A percentile compares a stretch with the other conserved stretches of the same genome.
Conservation (phyloP, 2,113 vertebrate genomes). For the Ibidorhyncha struthersii region DNA sequence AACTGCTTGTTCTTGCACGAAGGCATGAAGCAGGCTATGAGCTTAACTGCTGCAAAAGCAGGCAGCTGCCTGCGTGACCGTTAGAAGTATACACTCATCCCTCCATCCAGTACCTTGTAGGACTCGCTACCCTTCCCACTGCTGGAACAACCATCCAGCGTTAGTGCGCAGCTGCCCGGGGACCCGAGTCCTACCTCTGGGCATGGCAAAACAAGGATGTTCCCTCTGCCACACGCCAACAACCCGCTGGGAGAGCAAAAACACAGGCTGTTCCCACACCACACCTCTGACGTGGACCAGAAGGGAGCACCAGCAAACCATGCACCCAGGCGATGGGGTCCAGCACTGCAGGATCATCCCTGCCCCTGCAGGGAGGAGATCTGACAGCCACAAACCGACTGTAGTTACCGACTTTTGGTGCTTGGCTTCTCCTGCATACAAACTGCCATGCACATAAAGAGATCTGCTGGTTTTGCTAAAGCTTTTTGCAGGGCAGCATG, state of each 20-base stretch:
- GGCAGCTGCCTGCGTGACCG: not conserved
- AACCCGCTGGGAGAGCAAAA: not conserved
- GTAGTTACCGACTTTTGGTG: rapidly evolving
- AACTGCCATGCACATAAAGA: rapidly evolving
- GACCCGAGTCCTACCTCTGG: not conserved
- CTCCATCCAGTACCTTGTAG: not conserved
- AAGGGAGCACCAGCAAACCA: not conserved
- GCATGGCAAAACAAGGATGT: not conserved
- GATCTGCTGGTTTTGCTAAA: not conserved
- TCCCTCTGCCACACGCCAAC: not conserved
- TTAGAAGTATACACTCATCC: not conserved
- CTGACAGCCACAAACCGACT: not conserved
- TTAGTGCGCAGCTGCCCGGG: not conserved
- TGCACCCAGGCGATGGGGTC: rapidly evolving
- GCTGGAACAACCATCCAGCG: not conserved
- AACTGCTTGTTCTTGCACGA: not conserved
- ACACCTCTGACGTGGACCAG: not conserved
- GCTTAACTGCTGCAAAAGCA: not conserved
- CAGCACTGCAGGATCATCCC: not conserved
- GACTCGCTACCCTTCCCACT: not conserved
- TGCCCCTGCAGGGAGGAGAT: not conserved
- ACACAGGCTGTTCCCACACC: not conserved
- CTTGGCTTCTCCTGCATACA: not conserved
- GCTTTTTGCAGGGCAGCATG: not conserved
- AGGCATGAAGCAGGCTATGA: not conserved